Evolutionary conservation across 2,113 vertebrate species (phyloP).

Genomic region (Syngnathus floridae): DNA sequence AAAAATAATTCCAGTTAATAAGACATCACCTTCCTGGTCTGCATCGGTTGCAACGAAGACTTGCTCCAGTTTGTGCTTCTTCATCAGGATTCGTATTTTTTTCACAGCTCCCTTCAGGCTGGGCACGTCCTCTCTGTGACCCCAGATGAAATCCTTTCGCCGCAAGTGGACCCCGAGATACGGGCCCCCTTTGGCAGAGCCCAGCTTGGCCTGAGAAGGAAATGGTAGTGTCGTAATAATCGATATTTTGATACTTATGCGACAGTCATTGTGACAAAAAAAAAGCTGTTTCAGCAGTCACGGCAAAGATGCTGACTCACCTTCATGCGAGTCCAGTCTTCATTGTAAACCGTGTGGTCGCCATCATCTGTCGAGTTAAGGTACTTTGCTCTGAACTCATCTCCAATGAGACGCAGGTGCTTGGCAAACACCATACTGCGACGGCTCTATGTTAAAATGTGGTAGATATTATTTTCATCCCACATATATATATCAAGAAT

Average conservation of each 20-base stretch:
- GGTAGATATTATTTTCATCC: neutral
- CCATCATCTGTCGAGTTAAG: constrained; percentile 81
- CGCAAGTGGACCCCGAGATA: constrained; percentile 89
- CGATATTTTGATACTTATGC: no score
- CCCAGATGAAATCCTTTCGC: constrained; percentile 94
- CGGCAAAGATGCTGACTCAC: constrained; percentile 55
- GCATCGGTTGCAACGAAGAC: constrained; percentile 95
- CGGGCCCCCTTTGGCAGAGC: constrained; percentile 80
- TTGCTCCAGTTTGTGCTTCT: constrained; percentile 71
- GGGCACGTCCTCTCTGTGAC: constrained; percentile 89
- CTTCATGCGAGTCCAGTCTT: constrained; percentile 92
- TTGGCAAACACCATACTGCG: constrained; percentile 95
- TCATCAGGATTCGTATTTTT: constrained; percentile 82
- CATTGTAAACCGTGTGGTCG: constrained; percentile 75
- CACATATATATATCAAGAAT: neutral
- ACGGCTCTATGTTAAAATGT: constrained; percentile 72
- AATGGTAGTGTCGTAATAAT: neutral
- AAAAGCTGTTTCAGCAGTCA: neutral
- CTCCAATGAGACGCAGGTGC: constrained; percentile 83
- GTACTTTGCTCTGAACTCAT: constrained; percentile 76
- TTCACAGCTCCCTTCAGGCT: constrained; percentile 80
- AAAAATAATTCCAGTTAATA: neutral
- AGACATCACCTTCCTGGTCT: constrained; percentile 74
- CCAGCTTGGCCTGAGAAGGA: constrained; percentile 70
- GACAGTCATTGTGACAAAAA: no score